Evolutionary conservation across 92 coral and sea anemone genomes (phyloP).

Genomic region (Phenganax subtilis): DNA sequence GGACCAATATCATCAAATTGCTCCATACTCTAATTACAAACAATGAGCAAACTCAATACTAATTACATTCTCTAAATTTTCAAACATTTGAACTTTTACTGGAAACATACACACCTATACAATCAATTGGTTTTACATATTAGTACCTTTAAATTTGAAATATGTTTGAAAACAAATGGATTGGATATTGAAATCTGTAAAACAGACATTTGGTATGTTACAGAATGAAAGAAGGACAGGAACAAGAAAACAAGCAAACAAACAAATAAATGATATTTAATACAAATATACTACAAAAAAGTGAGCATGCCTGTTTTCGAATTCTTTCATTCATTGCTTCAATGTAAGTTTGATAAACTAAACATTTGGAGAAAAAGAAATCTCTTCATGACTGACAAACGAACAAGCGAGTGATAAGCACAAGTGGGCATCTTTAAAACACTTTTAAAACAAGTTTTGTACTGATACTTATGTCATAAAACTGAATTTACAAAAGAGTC

Average conservation of each 20-base stretch:
- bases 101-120: background rate
- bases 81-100: background rate
- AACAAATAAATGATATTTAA: background rate
- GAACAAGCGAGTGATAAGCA: no score
- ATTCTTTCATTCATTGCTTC: constrained; percentile 98
- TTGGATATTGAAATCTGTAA: constrained; percentile 87
- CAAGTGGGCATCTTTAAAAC: no score
- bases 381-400: no score
- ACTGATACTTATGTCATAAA: no score
- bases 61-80: background rate
- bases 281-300: background rate
- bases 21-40: constrained; percentile 68
- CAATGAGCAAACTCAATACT: background rate
- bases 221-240: background rate
- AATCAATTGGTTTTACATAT: background rate
- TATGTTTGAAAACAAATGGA: constrained; percentile 96
- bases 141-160: constrained; percentile 90
- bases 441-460: no score
- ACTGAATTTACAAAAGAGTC: no score
- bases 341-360: constrained; percentile 94
- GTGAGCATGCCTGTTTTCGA: constrained; percentile 70
- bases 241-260: background rate
- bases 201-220: background rate
- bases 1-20: constrained; percentile 99
- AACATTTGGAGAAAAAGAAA: constrained; percentile 16